Evolutionary conservation across 1,140 invertebrate species (phyloP).

Genomic region (Pachyrhynchus sulphureomaculatus): DNA sequence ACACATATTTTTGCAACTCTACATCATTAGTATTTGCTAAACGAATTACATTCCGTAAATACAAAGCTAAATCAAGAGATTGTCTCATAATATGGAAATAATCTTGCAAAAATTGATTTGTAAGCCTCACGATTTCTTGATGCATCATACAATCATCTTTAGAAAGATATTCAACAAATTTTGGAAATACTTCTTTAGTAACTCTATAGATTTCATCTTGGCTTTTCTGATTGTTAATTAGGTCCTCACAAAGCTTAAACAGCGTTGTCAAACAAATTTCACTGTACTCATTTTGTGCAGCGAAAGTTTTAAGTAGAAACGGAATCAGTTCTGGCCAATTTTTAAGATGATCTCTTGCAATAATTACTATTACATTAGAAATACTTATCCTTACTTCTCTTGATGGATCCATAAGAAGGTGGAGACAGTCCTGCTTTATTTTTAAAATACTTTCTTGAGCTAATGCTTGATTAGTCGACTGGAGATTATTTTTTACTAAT

Average conservation of each 20-base stretch:
- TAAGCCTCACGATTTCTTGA: constrained; percentile 38
- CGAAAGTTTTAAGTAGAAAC: constrained; percentile 40
- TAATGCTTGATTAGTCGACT: constrained; percentile 36
- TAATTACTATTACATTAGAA: constrained; percentile 43
- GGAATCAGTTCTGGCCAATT: constrained; percentile 45
- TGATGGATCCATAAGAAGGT: constrained; percentile 45
- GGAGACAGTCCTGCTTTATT: constrained; percentile 43
- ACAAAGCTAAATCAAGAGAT: constrained; percentile 38
- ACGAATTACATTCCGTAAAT: constrained; percentile 44
- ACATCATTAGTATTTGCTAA: constrained; percentile 41
- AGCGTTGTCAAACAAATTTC: constrained; percentile 47
- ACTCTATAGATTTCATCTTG: constrained; percentile 42
- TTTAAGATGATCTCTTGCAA: constrained; percentile 44
- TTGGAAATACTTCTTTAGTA: constrained; percentile 42
- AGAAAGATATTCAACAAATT: constrained; percentile 37
- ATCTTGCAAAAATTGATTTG: constrained; percentile 48
- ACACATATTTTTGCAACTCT: constrained; percentile 45
- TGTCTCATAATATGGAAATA: constrained; percentile 44
- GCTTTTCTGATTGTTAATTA: constrained; percentile 37
- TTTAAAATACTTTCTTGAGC: constrained; percentile 35
- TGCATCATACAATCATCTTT: constrained; percentile 38
- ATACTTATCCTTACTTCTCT: constrained; percentile 45
- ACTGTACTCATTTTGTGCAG: constrained; percentile 40
- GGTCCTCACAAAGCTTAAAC: constrained; percentile 47
- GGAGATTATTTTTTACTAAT: constrained; percentile 48